A percentile compares a stretch with the other conserved stretches of the same genome.
Conservation (phyloP, 2,888 invertebrate species). For the Acrobasis suavella region DNA sequence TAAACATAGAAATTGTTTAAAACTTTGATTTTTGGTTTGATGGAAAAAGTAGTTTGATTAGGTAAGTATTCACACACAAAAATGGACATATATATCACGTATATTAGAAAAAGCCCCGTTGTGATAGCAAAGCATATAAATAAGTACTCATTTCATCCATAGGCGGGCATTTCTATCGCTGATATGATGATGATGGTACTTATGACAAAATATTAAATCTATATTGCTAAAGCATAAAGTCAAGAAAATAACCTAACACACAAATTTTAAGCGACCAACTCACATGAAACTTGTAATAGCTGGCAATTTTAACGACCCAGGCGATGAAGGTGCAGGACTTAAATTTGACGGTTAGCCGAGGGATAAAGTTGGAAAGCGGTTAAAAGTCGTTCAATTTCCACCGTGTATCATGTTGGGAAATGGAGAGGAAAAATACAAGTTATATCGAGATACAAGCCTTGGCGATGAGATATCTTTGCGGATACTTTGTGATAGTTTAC, state of each 20-base stretch:
- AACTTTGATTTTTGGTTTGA: too few species aligned
- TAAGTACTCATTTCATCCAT: too few species aligned
- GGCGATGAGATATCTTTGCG: slow-evolving; percentile 2
- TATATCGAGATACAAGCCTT: slow-evolving; percentile 8
- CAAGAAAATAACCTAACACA: not conserved
- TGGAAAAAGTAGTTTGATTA: too few species aligned
- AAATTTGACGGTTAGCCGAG: slow-evolving; percentile 12
- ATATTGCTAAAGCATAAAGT: too few species aligned
- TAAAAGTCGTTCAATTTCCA: slow-evolving; percentile 17
- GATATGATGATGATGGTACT: too few species aligned
- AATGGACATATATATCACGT: too few species aligned
- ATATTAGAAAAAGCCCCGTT: too few species aligned
- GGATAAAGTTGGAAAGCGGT: slow-evolving; percentile 17
- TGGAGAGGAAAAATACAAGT: slow-evolving; percentile 11
- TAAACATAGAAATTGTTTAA: too few species aligned
- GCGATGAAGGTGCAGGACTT: slow-evolving; percentile 15
- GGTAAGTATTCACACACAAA: too few species aligned
- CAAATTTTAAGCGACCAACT: slow-evolving; percentile 11
- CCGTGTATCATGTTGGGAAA: slow-evolving; percentile 17
- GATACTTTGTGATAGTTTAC: slow-evolving; percentile 7
- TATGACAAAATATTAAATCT: too few species aligned
- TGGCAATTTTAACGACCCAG: slow-evolving; percentile 7
- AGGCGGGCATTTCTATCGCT: too few species aligned
- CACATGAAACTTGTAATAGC: slow-evolving; percentile 9
- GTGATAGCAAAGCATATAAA: too few species aligned